A percentile compares a stretch with the other conserved stretches of the same genome.
phyloP scores from a whole-genome alignment of 2,797 vertebrate species.

The Anomalospiza imberbis region DNA sequence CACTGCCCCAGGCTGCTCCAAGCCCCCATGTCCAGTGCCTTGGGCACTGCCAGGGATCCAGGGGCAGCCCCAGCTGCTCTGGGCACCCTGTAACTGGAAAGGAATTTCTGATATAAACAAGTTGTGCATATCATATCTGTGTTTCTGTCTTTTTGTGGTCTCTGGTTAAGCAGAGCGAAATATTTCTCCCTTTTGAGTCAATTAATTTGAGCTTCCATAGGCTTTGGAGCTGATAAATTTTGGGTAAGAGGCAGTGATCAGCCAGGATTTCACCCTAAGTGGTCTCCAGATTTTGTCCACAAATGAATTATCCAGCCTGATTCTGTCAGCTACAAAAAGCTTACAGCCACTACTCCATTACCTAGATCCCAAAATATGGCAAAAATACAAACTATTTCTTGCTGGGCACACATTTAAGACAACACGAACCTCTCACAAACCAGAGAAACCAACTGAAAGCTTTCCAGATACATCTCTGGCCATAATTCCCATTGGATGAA shows the following conservation, averaged over 20 bases:
- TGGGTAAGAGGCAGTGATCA: neutral
- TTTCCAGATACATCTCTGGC: neutral
- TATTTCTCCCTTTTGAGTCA: neutral
- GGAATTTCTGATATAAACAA: neutral
- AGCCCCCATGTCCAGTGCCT: neutral
- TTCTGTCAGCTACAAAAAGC: neutral
- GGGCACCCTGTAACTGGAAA: neutral
- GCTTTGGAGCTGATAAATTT: neutral
- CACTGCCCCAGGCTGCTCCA: neutral
- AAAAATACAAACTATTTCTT: neutral
- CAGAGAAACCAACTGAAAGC: neutral
- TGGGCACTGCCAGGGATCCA: neutral
- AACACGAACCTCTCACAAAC: neutral
- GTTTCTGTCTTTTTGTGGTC: neutral
- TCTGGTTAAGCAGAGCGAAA: neutral
- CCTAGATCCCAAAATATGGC: neutral
- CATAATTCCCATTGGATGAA: neutral
- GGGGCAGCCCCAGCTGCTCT: neutral
- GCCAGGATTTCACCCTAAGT: neutral
- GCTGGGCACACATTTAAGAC: neutral
- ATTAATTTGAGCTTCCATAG: neutral
- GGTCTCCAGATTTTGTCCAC: neutral
- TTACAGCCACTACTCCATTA: neutral
- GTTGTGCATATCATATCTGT: neutral
- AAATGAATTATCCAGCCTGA: neutral